Evolutionary conservation across 2,797 vertebrate genomes (phyloP).

Genomic region (Mareca strepera): DNA sequence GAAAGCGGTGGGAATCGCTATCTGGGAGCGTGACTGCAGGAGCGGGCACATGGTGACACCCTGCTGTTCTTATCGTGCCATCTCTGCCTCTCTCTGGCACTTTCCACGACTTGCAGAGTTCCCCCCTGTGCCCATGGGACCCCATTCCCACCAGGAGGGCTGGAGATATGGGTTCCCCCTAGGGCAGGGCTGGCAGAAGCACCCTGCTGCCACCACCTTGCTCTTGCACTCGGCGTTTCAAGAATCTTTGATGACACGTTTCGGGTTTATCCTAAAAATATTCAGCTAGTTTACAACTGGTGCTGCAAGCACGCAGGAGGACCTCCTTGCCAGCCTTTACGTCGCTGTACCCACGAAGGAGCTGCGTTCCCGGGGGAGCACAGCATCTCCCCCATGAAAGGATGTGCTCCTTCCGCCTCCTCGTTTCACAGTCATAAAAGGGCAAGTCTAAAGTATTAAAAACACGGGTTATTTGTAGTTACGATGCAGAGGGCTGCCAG

Average conservation of each 20-base stretch:
- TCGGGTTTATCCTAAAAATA: neutral
- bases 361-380: neutral
- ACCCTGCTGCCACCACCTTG: rapidly evolving
- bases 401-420: neutral
- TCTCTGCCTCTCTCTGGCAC: neutral
- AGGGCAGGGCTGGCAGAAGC: neutral
- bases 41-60: constrained; percentile 12
- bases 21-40: neutral
- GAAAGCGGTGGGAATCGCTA: constrained; percentile 46
- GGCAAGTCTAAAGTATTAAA: neutral
- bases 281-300: neutral
- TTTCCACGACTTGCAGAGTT: neutral
- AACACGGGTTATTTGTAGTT: neutral
- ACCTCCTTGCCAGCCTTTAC: neutral
- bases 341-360: neutral
- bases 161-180: rapidly evolving
- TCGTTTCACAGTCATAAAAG: neutral
- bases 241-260: neutral
- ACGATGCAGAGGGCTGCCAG: neutral
- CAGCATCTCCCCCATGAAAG: neutral
- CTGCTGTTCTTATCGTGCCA: neutral
- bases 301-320: neutral
- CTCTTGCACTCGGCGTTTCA: neutral
- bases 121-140: neutral
- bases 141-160: neutral